A percentile compares a stretch with the other conserved stretches of the same genome.
Evolutionary conservation across 2,888 invertebrate genomes (phyloP).

Genomic region (Sesia bembeciformis): DNA sequence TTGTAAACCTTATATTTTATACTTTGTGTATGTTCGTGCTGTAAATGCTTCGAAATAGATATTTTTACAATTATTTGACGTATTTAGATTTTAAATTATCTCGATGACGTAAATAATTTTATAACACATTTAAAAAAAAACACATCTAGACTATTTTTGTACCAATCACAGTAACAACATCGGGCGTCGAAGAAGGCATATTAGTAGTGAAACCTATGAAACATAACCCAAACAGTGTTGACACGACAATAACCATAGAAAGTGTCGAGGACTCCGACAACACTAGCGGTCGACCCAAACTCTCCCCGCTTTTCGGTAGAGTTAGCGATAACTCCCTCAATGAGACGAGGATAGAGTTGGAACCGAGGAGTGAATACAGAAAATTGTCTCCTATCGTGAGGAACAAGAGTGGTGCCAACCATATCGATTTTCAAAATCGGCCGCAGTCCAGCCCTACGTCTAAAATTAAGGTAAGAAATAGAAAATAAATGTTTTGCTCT

Average conservation of each 20-base stretch:
- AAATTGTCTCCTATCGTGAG: slow-evolving; percentile 59
- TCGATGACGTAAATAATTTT: no score
- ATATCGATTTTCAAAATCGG: slow-evolving; percentile 53
- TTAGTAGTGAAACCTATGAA: slow-evolving; percentile 56
- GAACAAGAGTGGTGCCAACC: slow-evolving; percentile 35
- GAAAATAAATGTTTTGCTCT: no score
- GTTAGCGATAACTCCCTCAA: slow-evolving; percentile 29
- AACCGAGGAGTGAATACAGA: slow-evolving; percentile 51
- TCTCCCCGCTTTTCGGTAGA: slow-evolving; percentile 59
- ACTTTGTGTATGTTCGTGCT: no score
- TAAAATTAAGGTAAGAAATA: slow-evolving; percentile 32
- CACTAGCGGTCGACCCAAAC: slow-evolving; percentile 44
- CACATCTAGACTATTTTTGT: no score
- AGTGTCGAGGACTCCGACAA: slow-evolving; percentile 45
- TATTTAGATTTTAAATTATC: no score
- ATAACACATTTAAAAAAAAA: no score
- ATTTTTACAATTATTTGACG: no score
- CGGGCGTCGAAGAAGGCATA: slow-evolving; percentile 17
- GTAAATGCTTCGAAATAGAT: no score
- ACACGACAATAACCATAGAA: slow-evolving; percentile 58
- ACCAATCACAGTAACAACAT: no score
- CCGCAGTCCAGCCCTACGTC: slow-evolving; percentile 61
- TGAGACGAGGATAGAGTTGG: slow-evolving; percentile 52
- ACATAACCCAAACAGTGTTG: slow-evolving; percentile 35
- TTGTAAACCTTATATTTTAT: no score